Evolutionary conservation across 2,113 vertebrate species (phyloP).

Genomic region (Anolis carolinensis): DNA sequence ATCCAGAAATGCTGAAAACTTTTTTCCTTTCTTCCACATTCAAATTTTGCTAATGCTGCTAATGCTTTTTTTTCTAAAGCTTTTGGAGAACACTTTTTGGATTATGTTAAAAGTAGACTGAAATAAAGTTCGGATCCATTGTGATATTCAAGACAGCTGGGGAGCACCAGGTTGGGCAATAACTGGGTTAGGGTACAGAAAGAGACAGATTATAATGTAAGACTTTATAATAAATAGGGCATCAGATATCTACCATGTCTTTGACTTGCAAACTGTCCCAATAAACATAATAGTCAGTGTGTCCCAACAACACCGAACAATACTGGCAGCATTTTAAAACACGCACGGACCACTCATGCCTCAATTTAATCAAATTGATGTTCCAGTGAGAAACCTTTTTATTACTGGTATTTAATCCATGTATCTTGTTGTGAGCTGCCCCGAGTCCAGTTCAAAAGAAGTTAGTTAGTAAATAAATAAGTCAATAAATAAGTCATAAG

Average conservation of each 20-base stretch:
- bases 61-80: too few relatives aligned
- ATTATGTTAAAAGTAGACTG: neutral
- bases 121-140: neutral
- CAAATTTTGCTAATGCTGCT: neutral
- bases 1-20: neutral
- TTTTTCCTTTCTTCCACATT: neutral
- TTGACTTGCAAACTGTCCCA: neutral
- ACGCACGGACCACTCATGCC: neutral
- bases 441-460: too few relatives aligned
- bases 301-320: neutral
- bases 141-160: neutral
- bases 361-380: slow-evolving; percentile 6
- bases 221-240: neutral
- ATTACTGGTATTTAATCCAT: too few relatives aligned
- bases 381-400: neutral
- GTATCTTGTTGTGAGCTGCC: too few relatives aligned
- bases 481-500: too few relatives aligned
- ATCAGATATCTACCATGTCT: neutral
- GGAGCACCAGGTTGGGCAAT: neutral
- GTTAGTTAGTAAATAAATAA: too few relatives aligned
- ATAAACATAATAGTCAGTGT: neutral
- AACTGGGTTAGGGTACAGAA: neutral
- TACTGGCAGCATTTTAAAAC: too few relatives aligned
- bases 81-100: neutral
- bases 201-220: neutral